Base-by-base conservation (phyloP, 2,797 vertebrate genomes). In the Pterois miles region DNA sequence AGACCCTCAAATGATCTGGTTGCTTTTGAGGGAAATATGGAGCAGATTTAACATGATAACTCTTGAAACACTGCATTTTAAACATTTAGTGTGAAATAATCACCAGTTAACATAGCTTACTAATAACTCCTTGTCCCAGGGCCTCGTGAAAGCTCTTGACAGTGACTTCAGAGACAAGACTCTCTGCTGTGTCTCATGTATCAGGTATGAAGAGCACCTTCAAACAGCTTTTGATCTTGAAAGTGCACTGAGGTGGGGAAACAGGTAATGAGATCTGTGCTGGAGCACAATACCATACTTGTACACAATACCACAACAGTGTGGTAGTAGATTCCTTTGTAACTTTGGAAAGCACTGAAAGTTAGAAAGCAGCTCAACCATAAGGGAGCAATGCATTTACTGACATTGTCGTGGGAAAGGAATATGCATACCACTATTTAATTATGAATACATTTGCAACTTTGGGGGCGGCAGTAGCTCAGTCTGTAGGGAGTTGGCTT, bases 151-250 rank as follows among this genome's bases (percentile, higher is more conserved):
- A 79, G 74, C 22, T 52, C 50, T 58, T 58, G 66, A 70, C n/a
- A 74, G n/a, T 57, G 69, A 70, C 74, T 82, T 87, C 64, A 86
- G 69, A 84, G 73, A 66, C 43, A 22, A 60, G 59, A 52, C 63
- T 71, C 59, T 78, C 68, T 76, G 72, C 67, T 52, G 59, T 75
- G 72, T 87, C 63, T 88, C 74, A 60, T 70, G 82, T 90, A 63
- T 77, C 88, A 85, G 75, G 83, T 84, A 83, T 85, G 79, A 85
- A 78, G 65, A 71, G 46, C 50, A 76, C 64, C 87, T 83, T 89
- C 85, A 88, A 89, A 89, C 81, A 80, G 73, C 84, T 71, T 91
- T 89, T 90, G 86, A 91, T 92, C 90, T 89, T 78, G 57, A 86
- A 78, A 82, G 69, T 79, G 59, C 62, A 80, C 58, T 50, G 52